phyloP scores from a whole-genome alignment of 2,888 invertebrate species.

The Drosophila hamatofila region DNA sequence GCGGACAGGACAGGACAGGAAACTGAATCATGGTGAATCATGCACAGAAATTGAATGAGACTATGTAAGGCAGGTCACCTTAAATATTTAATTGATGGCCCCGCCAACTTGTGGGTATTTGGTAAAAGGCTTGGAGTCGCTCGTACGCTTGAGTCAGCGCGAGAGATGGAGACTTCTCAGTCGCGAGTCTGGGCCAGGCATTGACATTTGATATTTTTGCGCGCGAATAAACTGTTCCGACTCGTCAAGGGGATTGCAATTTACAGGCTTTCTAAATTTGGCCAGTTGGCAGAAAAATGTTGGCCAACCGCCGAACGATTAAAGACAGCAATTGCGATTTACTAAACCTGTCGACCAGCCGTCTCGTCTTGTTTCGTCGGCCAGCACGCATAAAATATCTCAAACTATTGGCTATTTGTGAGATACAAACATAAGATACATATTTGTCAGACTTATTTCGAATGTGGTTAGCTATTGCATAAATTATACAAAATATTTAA shows the following conservation, averaged over 20 bases:
- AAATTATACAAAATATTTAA: constrained; percentile 68
- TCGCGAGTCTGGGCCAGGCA: constrained; percentile 48
- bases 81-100: constrained; percentile 54
- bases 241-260: constrained; percentile 44
- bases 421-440: constrained; percentile 40
- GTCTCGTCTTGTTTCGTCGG: not conserved
- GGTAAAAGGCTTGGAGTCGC: constrained; percentile 25
- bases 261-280: constrained; percentile 74
- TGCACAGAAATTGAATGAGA: constrained; percentile 25
- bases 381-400: constrained; percentile 31
- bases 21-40: constrained; percentile 45
- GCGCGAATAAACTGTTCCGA: constrained; percentile 6
- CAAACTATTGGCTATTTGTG: constrained; percentile 40
- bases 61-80: constrained; percentile 53
- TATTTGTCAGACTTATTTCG: constrained; percentile 64
- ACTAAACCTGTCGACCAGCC: constrained; percentile 5
- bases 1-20: constrained; percentile 40
- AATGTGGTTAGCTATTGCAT: constrained; percentile 64
- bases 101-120: constrained; percentile 8
- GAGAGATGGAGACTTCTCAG: not conserved
- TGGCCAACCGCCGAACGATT: constrained; percentile 26
- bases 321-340: constrained; percentile 18
- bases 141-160: constrained; percentile 34
- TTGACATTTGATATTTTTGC: constrained; percentile 73
- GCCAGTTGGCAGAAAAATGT: constrained; percentile 41